These are phyloP conservation scores for Oreochromis spilurus DNA, from an alignment of 2,113 vertebrate genomes.

Conservation along the genomic window DNA sequence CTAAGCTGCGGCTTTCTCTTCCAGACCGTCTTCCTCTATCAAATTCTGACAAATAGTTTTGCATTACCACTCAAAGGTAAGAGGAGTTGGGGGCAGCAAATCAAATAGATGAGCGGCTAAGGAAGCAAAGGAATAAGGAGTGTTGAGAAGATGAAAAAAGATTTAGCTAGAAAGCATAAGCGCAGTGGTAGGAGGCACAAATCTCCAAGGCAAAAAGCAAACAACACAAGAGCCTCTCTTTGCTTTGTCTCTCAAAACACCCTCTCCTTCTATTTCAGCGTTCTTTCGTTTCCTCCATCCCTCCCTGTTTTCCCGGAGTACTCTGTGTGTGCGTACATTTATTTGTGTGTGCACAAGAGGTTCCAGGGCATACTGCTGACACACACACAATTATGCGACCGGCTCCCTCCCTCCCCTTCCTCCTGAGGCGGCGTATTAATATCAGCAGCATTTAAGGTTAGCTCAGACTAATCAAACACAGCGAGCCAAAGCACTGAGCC, in stretches of 20 bases:
- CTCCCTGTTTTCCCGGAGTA: background rate
- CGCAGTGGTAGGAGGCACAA: background rate
- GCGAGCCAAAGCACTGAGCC: slow-evolving; percentile 51
- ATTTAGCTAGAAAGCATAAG: slow-evolving; percentile 14
- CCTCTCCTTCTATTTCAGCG: background rate
- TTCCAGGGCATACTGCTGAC: slow-evolving; percentile 46
- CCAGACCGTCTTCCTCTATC: slow-evolving; percentile 3
- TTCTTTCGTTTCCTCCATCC: background rate
- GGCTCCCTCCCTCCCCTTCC: slow-evolving; percentile 12
- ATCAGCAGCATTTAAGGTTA: slow-evolving; percentile 55
- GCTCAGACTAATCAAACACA: slow-evolving; percentile 63
- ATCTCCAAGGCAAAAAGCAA: slow-evolving; percentile 18
- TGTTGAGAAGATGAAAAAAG: background rate
- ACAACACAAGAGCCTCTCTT: slow-evolving; percentile 15
- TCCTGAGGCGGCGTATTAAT: slow-evolving; percentile 55
- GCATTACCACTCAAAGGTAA: slow-evolving; percentile 19
- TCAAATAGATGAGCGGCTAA: slow-evolving; percentile 17
- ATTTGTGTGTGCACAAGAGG: background rate
- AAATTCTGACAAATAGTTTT: slow-evolving; percentile 32
- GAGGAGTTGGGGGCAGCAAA: slow-evolving; percentile 9
- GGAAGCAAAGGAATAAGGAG: background rate
- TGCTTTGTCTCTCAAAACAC: slow-evolving; percentile 12
- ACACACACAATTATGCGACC: background rate
- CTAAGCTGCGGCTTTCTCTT: slow-evolving; percentile 18
- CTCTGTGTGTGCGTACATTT: background rate